These are phyloP conservation scores for Sebastes taczanowskii DNA, from an alignment of 2,797 vertebrate species.

Conservation along the genomic window DNA sequence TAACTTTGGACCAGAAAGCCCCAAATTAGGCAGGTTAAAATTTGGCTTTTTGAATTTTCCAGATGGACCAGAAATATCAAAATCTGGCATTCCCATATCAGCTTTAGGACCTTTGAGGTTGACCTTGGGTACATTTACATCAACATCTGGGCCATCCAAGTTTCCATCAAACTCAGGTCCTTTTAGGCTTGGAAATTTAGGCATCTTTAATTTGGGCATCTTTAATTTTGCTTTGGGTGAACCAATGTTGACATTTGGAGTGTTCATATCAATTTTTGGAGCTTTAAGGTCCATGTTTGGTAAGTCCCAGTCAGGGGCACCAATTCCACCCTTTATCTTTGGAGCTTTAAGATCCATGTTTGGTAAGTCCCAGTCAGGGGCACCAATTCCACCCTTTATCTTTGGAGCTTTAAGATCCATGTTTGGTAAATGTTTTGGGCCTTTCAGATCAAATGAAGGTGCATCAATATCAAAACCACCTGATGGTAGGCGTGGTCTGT, in stretches of 20 bases:
- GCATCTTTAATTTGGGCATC: conserved; percentile 21
- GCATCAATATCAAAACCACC: conserved; percentile 36
- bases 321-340: conserved; percentile 19
- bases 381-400: too few relatives aligned
- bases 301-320: conserved; percentile 15
- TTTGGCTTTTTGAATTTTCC: conserved; percentile 34
- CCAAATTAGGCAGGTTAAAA: background rate
- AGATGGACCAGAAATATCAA: conserved; percentile 42
- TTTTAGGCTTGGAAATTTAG: conserved; percentile 24
- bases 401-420: background rate
- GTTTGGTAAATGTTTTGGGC: background rate
- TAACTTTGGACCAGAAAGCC: conserved; percentile 49
- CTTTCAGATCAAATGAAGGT: conserved; percentile 34
- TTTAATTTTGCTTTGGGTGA: conserved; percentile 28
- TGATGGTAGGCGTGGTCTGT: conserved; percentile 25
- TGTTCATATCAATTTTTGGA: conserved; percentile 52
- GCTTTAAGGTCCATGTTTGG: conserved; percentile 34
- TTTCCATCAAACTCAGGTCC: conserved; percentile 20
- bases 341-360: conserved; percentile 7
- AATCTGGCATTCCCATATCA: conserved; percentile 41
- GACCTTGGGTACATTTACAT: conserved; percentile 37
- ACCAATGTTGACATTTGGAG: conserved; percentile 41
- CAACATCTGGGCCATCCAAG: conserved; percentile 32
- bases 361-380: too few relatives aligned
- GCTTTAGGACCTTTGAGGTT: conserved; percentile 53